phyloP scores from a whole-genome alignment of 2,113 vertebrate species.

The Argyrosomus japonicus region DNA sequence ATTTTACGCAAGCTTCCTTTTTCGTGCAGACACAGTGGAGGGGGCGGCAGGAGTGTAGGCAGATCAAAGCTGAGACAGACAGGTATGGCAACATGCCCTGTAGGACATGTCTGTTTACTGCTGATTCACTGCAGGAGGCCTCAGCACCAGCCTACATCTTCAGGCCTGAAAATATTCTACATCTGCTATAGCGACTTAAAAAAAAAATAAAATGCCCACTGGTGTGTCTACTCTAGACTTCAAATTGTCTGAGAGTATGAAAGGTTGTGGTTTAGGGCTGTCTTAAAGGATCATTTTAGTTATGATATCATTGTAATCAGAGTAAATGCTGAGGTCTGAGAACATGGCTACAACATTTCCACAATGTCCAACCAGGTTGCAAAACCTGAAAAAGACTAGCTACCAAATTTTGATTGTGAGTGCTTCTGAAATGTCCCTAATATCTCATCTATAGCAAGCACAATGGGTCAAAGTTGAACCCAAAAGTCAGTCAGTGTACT shows the following conservation, averaged over 20 bases:
- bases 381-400: slow-evolving; percentile 2
- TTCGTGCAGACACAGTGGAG: slow-evolving; percentile 45
- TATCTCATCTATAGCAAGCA: neutral
- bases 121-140: slow-evolving; percentile 50
- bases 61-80: slow-evolving; percentile 71
- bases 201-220: slow-evolving; percentile 36
- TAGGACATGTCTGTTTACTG: slow-evolving; percentile 59
- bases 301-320: neutral
- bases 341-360: neutral
- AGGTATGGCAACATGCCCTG: slow-evolving; percentile 51
- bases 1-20: slow-evolving; percentile 50
- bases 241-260: neutral
- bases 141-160: slow-evolving; percentile 6
- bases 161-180: slow-evolving; percentile 42
- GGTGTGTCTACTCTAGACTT: slow-evolving; percentile 32
- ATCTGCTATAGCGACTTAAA: slow-evolving; percentile 25
- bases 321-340: slow-evolving; percentile 12
- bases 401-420: neutral
- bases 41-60: slow-evolving; percentile 29
- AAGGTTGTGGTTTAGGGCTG: neutral
- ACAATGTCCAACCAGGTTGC: neutral
- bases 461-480: neutral
- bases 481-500: neutral
- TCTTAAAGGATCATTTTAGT: too few relatives aligned
- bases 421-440: too few relatives aligned